Base-by-base conservation (phyloP, 2,797 vertebrate genomes). In the Acipenser transmontanus region DNA sequence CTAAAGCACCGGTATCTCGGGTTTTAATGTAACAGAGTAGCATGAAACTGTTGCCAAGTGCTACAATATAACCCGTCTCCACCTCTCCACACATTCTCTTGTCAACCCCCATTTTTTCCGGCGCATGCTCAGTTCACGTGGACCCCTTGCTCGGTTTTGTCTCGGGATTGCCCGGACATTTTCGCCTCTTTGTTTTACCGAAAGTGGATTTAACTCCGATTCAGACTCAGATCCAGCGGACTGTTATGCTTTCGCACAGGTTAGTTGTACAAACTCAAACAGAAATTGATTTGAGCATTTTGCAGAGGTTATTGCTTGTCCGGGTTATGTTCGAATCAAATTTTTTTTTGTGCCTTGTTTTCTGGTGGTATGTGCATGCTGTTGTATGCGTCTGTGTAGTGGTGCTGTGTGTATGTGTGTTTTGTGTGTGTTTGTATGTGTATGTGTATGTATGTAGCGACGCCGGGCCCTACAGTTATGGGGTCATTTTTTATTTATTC, bases 161-260 rank as follows among this genome's bases (percentile, higher is more conserved):
- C 84, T 94, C 95, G 95, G 90, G 83, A 90, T 74, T 69, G 75
- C 77, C 95, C 96, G 96, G 91, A 88, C 87, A 93, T 96, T 95
- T 97, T 96, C 96, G 96, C 91, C 94, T 97, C 96, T 98, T 98
- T 98, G 95, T 98, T 97, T 94, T 96, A 97, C 87, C 73, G 86
- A 79, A 86, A 83, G 88, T 91, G 87, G 87, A 89, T 91, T 91
- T 89, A 89, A 90, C 85, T 88, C 86, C 87, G 85, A 87, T 85
- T 82, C 86, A 73, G 73, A 74, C 83, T 80, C 67, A 81, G 76
- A 86, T 82, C 87, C 83, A 78, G 78, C 82, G 83, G 85, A 87
- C 85, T 64, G 75, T 66, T 81, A 76, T 73, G 80, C 80, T 78
- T 76, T 72, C 71, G 57, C 79, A 80, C 87, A 89, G 90, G 88